A percentile compares a stretch with the other conserved stretches of the same genome.
Conservation (phyloP, 2,113 vertebrate genomes). For the Marmota monax region DNA sequence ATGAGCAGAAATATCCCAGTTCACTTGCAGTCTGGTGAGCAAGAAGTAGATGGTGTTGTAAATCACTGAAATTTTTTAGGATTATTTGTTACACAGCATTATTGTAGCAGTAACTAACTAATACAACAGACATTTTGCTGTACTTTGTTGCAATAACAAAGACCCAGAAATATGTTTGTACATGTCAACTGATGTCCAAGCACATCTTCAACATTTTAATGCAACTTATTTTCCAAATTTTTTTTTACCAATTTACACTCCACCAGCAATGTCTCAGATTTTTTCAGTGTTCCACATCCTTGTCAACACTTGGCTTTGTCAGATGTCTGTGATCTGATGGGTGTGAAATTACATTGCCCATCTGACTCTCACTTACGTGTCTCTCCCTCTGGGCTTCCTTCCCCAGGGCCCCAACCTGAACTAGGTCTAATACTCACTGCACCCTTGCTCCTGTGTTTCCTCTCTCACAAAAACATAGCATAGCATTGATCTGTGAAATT, state of each 20-base stretch:
- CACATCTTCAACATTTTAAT: conserved; percentile 33
- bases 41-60: neutral
- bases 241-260: conserved; percentile 17
- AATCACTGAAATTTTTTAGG: neutral
- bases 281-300: neutral
- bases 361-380: neutral
- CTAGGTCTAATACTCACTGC: neutral
- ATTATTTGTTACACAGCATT: conserved; percentile 21
- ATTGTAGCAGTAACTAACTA: neutral
- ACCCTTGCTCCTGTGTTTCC: neutral
- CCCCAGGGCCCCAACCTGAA: neutral
- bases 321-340: conserved; percentile 28
- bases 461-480: neutral
- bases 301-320: conserved; percentile 61
- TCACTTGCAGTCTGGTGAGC: neutral
- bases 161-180: neutral
- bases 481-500: neutral
- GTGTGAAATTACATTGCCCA: conserved; percentile 41
- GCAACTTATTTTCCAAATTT: conserved; percentile 38
- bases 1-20: neutral
- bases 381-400: neutral
- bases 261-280: neutral
- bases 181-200: neutral
- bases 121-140: neutral
- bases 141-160: conserved; percentile 36